Percentiles rank a stretch among this genome's conserved stretches.
phyloP scores from a whole-genome alignment of 2,888 invertebrate genomes.

The Melanchra persicariae region DNA sequence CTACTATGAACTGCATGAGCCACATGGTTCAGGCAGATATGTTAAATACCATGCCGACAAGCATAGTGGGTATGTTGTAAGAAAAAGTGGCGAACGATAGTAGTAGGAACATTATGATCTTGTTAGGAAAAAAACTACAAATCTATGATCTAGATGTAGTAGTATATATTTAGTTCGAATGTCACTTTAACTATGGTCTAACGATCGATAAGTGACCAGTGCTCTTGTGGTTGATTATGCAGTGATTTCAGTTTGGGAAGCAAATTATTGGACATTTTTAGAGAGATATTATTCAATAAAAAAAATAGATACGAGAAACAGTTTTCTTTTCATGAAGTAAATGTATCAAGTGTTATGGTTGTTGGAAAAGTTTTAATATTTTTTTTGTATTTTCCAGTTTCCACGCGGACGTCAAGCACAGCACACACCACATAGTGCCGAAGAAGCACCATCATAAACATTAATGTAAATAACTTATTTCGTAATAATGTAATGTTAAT shows the following conservation, averaged over 20 bases:
- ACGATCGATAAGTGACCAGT: background rate
- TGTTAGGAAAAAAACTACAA: background rate
- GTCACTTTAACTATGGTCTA: background rate
- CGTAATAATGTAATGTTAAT: constrained; percentile 23
- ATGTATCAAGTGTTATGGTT: background rate
- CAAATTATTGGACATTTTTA: too few species aligned
- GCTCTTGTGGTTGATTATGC: background rate
- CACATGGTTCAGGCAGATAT: constrained; percentile 86
- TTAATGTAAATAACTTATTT: constrained; percentile 19
- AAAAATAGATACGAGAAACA: too few species aligned
- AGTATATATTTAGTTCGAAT: background rate
- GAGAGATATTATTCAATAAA: too few species aligned
- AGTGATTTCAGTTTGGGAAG: too few species aligned
- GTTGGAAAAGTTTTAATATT: background rate
- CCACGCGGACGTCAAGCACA: constrained; percentile 79
- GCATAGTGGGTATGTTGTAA: constrained; percentile 78
- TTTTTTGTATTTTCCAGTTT: constrained; percentile 70
- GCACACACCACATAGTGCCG: constrained; percentile 76
- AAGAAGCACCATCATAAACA: constrained; percentile 62
- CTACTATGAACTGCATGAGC: constrained; percentile 82
- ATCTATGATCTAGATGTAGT: background rate
- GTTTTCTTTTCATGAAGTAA: background rate
- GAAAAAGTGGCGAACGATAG: rapidly evolving
- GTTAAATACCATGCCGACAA: constrained; percentile 88
- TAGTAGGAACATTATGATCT: background rate